Evolutionary conservation across 2,888 invertebrate species (phyloP), one percentile per base, ranked within the genome.

Genomic region (Cyclophora albipunctata): DNA sequence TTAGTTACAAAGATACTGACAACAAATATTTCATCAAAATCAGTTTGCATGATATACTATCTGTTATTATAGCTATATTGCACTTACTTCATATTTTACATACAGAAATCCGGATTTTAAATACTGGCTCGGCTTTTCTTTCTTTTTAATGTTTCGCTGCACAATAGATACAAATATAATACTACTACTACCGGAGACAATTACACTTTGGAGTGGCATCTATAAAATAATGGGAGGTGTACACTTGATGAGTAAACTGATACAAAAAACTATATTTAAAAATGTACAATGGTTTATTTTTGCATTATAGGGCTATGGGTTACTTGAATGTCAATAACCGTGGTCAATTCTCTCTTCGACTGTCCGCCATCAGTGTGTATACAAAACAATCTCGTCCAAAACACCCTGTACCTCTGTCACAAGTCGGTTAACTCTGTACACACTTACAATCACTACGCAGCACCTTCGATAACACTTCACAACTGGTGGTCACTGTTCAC

Each of bases 111-210:
- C 80, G 78, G 84, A 77, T 80, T 81, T 83, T 80, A 81, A 84
- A 84, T 85, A 87, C 82, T 88, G 87, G 87, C 87, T 88, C 87
- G 87, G 87, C 75, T 84, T 76, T 73, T 78, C 67, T 75, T 78
- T 71, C 73, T 74, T 67, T 20, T 73, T 72, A 64, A 73, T 73
- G 73, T 72, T 71, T 67, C 70, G 59, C 63, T 70, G 59, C 63
- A 67, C 65, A 69, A 67, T 68, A 71, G 58, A 65, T 67, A 67
- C 60, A 57, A 53, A 20, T 20, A 20, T 52, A 51, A 61, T 59
- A 66, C 59, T 65, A 71, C 61, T 69, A 73, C 69, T 69, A 68
- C 69, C 70, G 64, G 71, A 77, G 72, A 67, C 54, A 71, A 20
- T 66, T 66, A 55, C 67, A 71, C 63, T 65, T 65, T 69, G 68